Conservation (phyloP, 2,113 vertebrate genomes). For the Dasyprocta punctata region DNA sequence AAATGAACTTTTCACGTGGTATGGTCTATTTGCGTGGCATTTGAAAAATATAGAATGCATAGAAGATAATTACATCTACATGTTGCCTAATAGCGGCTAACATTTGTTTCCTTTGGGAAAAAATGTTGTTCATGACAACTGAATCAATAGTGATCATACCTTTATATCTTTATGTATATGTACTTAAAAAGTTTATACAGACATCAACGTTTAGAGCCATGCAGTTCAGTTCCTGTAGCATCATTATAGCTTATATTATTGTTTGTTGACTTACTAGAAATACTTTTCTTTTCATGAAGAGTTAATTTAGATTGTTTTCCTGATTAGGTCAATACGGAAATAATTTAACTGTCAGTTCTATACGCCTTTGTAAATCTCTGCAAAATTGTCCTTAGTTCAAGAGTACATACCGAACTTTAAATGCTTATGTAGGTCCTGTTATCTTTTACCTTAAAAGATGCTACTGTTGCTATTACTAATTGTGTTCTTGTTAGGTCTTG, state of each 20-base stretch:
- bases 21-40: neutral
- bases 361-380: neutral
- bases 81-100: neutral
- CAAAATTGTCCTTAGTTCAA: slow-evolving; percentile 5
- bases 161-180: neutral
- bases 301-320: slow-evolving; percentile 48
- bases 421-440: neutral
- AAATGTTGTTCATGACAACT: neutral
- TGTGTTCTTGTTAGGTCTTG: neutral
- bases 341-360: slow-evolving; percentile 35
- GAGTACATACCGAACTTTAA: neutral
- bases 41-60: slow-evolving; percentile 4
- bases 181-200: slow-evolving; percentile 6
- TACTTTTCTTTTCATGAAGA: neutral
- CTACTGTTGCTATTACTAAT: neutral
- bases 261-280: slow-evolving; percentile 8
- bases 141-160: neutral
- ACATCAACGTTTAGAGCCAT: slow-evolving; percentile 45
- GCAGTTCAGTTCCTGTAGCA: neutral
- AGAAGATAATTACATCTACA: slow-evolving; percentile 8
- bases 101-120: neutral
- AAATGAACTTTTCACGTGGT: neutral
- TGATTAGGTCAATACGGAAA: neutral
- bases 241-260: slow-evolving; percentile 47
- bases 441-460: neutral